Evolutionary conservation across 1,140 invertebrate species (phyloP).

Genomic region (Pentalonia nigronervosa): DNA sequence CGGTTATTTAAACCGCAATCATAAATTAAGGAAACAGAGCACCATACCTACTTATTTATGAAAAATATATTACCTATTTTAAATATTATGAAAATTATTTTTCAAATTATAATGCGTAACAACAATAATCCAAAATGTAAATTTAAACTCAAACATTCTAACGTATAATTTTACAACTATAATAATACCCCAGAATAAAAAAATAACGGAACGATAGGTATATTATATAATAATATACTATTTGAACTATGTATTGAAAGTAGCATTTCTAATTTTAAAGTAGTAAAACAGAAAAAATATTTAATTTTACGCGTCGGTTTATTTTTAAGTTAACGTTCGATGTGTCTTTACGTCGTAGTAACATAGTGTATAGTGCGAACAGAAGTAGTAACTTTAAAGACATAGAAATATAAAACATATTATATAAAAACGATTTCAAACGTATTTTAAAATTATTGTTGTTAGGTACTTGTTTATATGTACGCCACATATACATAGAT

Average conservation of each 20-base stretch:
- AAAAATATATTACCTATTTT: background rate
- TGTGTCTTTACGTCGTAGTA: background rate
- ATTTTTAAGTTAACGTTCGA: background rate
- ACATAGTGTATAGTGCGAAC: background rate
- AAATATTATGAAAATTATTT: background rate
- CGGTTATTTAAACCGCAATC: background rate
- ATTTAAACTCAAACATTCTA: background rate
- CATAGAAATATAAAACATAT: background rate
- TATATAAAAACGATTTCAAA: background rate
- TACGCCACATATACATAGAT: background rate
- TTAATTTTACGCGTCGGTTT: background rate
- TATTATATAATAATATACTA: background rate
- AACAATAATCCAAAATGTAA: background rate
- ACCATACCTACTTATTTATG: background rate
- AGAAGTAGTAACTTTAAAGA: background rate
- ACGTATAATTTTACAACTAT: background rate
- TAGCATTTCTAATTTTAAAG: background rate
- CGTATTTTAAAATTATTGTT: conserved; percentile 4
- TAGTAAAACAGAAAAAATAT: background rate
- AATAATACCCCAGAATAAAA: background rate
- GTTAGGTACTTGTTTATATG: background rate
- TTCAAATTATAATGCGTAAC: background rate
- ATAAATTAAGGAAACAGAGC: background rate
- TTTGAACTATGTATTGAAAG: background rate
- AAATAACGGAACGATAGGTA: background rate